Evolutionary conservation across 1,140 invertebrate genomes (phyloP).

Genomic region (Tetramorium parvispinum): DNA sequence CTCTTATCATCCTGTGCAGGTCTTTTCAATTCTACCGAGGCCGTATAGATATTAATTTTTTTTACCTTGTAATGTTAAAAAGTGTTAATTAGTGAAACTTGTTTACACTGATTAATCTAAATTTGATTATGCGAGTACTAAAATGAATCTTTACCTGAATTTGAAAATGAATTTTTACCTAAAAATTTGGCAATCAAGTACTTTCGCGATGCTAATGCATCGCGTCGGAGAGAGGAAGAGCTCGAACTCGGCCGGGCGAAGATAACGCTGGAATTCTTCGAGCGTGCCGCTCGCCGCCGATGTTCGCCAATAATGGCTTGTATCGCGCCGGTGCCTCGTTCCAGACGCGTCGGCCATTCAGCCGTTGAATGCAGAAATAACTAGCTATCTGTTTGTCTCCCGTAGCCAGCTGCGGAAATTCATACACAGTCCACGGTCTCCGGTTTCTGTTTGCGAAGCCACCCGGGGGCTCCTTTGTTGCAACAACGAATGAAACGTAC

Average conservation of each 20-base stretch:
- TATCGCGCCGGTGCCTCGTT: conserved; percentile 74
- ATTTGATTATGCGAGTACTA: not conserved
- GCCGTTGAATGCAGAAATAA: conserved; percentile 76
- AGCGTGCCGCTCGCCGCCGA: conserved; percentile 50
- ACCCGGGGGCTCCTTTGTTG: conserved; percentile 75
- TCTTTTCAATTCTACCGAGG: no score
- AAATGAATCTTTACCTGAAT: no score
- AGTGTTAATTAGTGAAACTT: not conserved
- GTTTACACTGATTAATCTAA: not conserved
- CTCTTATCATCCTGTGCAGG: no score
- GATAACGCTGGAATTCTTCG: conserved; percentile 73
- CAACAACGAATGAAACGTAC: conserved; percentile 75
- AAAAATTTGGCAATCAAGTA: not conserved
- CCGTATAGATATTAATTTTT: no score
- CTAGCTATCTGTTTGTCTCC: conserved; percentile 77
- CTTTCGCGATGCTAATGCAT: conserved; percentile 2
- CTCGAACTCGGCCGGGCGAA: conserved; percentile 42
- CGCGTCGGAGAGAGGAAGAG: conserved; percentile 21
- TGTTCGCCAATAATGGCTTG: conserved; percentile 72
- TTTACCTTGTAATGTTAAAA: not conserved
- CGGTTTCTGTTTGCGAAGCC: conserved; percentile 76
- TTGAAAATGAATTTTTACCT: no score
- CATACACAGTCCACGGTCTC: conserved; percentile 76
- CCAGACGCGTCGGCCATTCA: conserved; percentile 76
- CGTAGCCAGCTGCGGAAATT: conserved; percentile 76